A percentile compares a stretch with the other conserved stretches of the same genome.
Evolutionary conservation across 2,797 vertebrate species (phyloP).

Genomic region (Acanthornis magna): DNA sequence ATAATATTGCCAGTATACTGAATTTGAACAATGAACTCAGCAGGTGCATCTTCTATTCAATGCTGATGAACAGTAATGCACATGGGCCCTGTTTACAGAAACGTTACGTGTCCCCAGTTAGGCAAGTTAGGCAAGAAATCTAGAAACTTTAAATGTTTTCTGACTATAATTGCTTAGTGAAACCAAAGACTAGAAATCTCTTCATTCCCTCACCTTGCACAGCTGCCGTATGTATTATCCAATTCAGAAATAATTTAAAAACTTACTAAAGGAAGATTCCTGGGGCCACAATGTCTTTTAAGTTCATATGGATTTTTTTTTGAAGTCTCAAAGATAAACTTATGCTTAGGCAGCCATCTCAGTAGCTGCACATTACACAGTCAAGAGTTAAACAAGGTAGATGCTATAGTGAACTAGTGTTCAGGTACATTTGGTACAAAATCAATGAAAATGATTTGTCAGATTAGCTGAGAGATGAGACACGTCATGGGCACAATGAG

Average conservation of each 20-base stretch:
- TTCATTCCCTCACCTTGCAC: background rate
- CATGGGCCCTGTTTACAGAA: background rate
- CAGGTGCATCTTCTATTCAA: background rate
- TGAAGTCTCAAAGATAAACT: background rate
- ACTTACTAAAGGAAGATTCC: background rate
- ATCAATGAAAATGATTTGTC: background rate
- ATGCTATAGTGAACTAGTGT: background rate
- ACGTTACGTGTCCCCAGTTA: background rate
- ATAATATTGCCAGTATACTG: background rate
- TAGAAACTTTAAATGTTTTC: background rate
- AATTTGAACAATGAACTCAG: background rate
- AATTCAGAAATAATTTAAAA: background rate
- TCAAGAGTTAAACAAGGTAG: background rate
- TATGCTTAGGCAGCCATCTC: background rate
- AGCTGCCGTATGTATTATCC: background rate
- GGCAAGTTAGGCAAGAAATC: background rate
- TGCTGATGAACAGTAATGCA: fast-evolving
- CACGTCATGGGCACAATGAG: background rate
- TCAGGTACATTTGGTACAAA: background rate
- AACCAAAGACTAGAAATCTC: background rate
- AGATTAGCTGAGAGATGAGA: background rate
- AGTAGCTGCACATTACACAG: background rate
- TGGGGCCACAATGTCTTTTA: background rate
- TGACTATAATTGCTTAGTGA: background rate
- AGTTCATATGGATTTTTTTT: background rate